These are phyloP conservation scores for Gadus chalcogrammus DNA, from an alignment of 2,113 vertebrate genomes.

Conservation along the genomic window DNA sequence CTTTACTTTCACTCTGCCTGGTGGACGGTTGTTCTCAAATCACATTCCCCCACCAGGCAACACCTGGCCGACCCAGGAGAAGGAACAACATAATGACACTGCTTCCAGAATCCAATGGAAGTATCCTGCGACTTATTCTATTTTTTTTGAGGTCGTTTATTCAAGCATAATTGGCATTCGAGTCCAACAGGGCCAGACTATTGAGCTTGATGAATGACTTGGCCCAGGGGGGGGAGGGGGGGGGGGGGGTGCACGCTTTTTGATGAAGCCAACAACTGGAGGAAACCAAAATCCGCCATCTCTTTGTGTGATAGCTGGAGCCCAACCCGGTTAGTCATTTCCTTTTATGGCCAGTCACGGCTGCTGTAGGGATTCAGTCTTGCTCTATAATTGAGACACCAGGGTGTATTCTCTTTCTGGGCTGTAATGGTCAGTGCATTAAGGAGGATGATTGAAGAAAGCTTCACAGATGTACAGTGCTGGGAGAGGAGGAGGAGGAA, in stretches of 20 bases:
- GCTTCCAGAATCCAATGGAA: background rate
- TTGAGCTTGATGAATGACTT: slow-evolving; percentile 52
- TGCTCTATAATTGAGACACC: slow-evolving; percentile 70
- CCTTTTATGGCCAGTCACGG: slow-evolving; percentile 59
- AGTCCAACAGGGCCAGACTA: slow-evolving; percentile 6
- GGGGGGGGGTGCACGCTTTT: slow-evolving; percentile 49
- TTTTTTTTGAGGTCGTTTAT: slow-evolving; percentile 49
- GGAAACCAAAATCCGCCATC: slow-evolving; percentile 12
- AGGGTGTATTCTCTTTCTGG: slow-evolving; percentile 67
- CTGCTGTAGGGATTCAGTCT: slow-evolving; percentile 53
- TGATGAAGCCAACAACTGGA: slow-evolving; percentile 45
- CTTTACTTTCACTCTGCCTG: too few species aligned
- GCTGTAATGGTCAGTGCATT: slow-evolving; percentile 70
- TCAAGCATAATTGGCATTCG: slow-evolving; percentile 56
- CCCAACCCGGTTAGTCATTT: slow-evolving; percentile 68
- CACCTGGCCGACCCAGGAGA: background rate
- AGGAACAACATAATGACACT: background rate
- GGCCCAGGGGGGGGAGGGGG: too few species aligned
- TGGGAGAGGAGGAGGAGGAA: slow-evolving; percentile 9
- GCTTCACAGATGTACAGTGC: slow-evolving; percentile 57
- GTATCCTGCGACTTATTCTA: slow-evolving; percentile 11
- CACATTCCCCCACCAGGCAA: too few species aligned
- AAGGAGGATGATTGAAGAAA: slow-evolving; percentile 71
- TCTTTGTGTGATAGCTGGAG: slow-evolving; percentile 54
- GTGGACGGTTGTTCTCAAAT: too few species aligned